These are phyloP conservation scores for Phalacrocorax carbo DNA, from an alignment of 2,113 vertebrate species.

Conservation along the genomic window DNA sequence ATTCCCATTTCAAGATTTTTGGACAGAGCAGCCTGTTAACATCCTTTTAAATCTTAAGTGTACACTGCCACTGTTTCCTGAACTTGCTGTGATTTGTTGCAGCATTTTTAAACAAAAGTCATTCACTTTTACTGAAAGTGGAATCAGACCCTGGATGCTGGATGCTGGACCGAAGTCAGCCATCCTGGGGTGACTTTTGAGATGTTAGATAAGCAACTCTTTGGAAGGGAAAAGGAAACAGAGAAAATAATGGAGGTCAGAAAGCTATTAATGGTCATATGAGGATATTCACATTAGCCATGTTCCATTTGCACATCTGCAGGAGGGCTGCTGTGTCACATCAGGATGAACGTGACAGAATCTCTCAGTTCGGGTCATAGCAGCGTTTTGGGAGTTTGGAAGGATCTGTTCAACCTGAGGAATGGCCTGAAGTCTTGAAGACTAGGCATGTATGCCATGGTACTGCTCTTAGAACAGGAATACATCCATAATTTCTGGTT, in stretches of 20 bases:
- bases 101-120: constrained; percentile 2
- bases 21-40: constrained; percentile 23
- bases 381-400: not conserved
- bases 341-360: constrained; percentile 8
- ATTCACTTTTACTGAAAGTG: constrained; percentile 10
- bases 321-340: not conserved
- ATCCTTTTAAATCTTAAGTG: constrained; percentile 36
- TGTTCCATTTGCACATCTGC: constrained; percentile 6
- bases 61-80: constrained; percentile 28
- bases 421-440: not conserved
- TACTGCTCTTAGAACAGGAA: not conserved
- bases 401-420: not conserved
- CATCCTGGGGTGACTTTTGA: constrained; percentile 27
- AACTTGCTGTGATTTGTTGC: constrained; percentile 9
- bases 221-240: constrained; percentile 39
- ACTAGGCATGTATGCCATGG: not conserved
- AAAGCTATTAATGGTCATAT: constrained; percentile 18
- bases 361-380: not conserved
- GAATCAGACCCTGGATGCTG: not conserved
- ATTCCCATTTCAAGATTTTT: constrained; percentile 31
- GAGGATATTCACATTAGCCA: constrained; percentile 23
- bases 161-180: not conserved
- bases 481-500: not conserved
- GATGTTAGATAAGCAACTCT: constrained; percentile 38
- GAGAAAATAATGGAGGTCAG: constrained; percentile 26